Evolutionary conservation across 2,797 vertebrate genomes (phyloP).

Genomic region (Thalassophryne amazonica): DNA sequence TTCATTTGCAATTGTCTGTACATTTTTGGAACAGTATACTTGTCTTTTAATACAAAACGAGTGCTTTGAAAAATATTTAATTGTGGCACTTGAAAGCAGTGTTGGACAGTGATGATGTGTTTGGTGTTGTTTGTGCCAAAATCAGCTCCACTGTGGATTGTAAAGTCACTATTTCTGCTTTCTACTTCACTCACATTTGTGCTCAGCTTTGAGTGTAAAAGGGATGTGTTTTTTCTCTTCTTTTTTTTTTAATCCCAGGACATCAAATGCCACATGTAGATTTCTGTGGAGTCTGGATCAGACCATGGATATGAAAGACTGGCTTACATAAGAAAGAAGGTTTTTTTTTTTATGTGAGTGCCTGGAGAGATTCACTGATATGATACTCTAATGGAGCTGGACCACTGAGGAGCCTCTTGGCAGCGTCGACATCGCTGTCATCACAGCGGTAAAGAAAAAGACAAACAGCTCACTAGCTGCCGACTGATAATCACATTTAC

Average conservation of each 20-base stretch:
- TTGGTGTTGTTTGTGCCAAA: too few species aligned
- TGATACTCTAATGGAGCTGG: constrained; percentile 46
- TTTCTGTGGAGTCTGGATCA: constrained; percentile 50
- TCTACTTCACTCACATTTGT: constrained; percentile 12
- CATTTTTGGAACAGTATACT: too few species aligned
- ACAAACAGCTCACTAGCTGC: constrained; percentile 21
- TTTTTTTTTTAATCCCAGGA: too few species aligned
- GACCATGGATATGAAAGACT: constrained; percentile 55
- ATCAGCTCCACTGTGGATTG: constrained; percentile 15
- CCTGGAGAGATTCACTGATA: constrained; percentile 55
- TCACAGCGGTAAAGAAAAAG: constrained; percentile 31
- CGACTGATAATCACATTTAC: constrained; percentile 28
- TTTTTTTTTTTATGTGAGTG: constrained; percentile 33
- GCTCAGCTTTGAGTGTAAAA: constrained; percentile 36
- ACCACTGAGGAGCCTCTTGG: constrained; percentile 18
- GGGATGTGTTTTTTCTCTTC: constrained; percentile 23
- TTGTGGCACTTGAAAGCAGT: too few species aligned
- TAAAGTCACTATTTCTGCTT: constrained; percentile 21
- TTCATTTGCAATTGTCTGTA: too few species aligned
- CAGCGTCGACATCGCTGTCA: constrained; percentile 10
- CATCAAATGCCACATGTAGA: constrained; percentile 47
- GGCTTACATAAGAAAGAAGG: constrained; percentile 54
- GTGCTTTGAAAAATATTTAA: too few species aligned
- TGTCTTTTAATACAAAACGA: too few species aligned
- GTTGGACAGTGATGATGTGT: too few species aligned